These are phyloP conservation scores for Mycteria americana DNA, from an alignment of 2,797 vertebrate species.

Conservation along the genomic window DNA sequence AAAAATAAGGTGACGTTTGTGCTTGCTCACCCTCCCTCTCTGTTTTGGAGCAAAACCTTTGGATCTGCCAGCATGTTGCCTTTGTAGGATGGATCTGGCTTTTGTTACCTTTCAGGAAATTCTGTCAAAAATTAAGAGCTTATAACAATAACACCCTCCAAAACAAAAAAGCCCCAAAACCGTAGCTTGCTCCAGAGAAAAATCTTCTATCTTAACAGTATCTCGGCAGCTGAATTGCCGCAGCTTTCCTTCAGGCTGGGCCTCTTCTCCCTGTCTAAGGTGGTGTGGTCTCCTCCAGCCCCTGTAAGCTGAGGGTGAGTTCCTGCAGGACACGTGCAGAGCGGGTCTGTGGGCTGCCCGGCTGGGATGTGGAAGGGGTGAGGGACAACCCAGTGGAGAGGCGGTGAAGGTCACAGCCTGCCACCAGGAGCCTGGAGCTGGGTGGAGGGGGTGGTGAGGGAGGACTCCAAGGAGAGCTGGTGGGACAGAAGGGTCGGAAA, in stretches of 20 bases:
- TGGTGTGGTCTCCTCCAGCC: neutral
- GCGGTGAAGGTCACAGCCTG: neutral
- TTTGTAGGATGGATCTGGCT: neutral
- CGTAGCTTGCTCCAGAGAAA: neutral
- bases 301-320: neutral
- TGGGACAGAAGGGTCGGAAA: neutral
- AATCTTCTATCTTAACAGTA: neutral
- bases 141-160: fast-evolving
- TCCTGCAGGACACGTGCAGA: neutral
- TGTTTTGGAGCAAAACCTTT: neutral
- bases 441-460: neutral
- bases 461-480: neutral
- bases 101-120: neutral
- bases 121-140: neutral
- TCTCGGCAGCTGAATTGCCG: neutral
- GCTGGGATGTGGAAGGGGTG: neutral
- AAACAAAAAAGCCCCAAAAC: neutral
- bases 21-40: neutral
- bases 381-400: neutral
- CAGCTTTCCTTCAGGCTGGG: neutral
- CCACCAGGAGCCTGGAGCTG: neutral
- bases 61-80: neutral
- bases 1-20: neutral
- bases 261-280: neutral
- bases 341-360: neutral